A percentile compares a stretch with the other conserved stretches of the same genome.
Conservation (phyloP, 2,113 vertebrate species). For the Pelodiscus sinensis region DNA sequence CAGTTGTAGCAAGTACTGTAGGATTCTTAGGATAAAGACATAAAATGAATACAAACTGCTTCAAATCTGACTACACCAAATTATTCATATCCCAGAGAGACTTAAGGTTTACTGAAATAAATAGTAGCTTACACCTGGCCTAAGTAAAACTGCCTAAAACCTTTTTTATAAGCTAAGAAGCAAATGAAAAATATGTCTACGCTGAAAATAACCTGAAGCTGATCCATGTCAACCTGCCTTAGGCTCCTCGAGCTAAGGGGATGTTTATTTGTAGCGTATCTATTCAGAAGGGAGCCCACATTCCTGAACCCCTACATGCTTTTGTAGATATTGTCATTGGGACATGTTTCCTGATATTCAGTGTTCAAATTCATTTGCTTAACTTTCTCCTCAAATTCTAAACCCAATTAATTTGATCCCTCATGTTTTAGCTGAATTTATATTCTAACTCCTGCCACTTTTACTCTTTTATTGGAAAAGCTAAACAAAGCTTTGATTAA, state of each 20-base stretch:
- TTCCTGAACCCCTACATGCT: too few relatives aligned
- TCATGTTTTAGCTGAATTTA: background rate
- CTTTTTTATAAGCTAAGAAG: background rate
- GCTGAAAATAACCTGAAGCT: background rate
- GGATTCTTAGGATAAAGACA: background rate
- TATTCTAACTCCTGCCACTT: conserved; percentile 4
- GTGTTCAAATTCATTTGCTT: conserved; percentile 10
- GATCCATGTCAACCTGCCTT: background rate
- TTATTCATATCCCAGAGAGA: background rate
- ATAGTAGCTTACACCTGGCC: too few relatives aligned
- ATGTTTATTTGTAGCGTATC: background rate
- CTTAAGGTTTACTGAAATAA: too few relatives aligned
- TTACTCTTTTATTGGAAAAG: conserved; percentile 35
- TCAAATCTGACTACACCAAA: background rate
- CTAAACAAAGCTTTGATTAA: conserved; percentile 34
- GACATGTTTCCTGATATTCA: conserved; percentile 13
- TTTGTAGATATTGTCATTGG: conserved; percentile 12
- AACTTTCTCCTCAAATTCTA: conserved; percentile 27
- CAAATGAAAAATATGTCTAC: background rate
- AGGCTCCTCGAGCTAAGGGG: background rate
- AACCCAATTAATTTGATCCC: conserved; percentile 1
- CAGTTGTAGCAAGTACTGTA: background rate
- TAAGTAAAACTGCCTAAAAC: background rate
- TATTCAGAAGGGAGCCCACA: background rate
- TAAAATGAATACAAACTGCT: background rate